Percentiles rank a stretch among this genome's conserved stretches.
Conservation (phyloP, 2,888 invertebrate species). For the Fragum whitleyi region DNA sequence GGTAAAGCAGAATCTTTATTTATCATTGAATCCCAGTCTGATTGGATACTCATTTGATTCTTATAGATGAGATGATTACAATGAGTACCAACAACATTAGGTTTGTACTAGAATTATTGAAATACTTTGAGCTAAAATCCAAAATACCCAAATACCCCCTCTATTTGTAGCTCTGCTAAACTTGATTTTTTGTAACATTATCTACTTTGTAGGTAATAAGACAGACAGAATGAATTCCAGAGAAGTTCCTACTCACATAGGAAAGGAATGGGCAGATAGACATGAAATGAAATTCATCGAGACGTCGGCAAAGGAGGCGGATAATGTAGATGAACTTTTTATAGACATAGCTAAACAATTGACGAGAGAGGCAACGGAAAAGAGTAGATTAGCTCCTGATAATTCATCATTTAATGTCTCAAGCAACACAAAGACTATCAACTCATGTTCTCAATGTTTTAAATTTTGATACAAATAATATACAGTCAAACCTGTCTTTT, state of each 20-base stretch:
- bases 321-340: conserved; percentile 98
- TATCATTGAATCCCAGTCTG: too few species aligned
- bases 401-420: conserved; percentile 52
- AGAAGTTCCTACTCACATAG: conserved; percentile 97
- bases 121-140: too few species aligned
- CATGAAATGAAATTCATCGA: conserved; percentile 98
- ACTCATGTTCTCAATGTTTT: conserved; percentile 68
- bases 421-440: conserved; percentile 64
- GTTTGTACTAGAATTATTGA: too few species aligned
- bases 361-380: conserved; percentile 79
- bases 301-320: conserved; percentile 98
- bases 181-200: too few species aligned
- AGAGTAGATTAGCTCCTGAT: conserved; percentile 67
- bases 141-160: too few species aligned
- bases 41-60: too few species aligned
- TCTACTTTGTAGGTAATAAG: conserved; percentile 92
- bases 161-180: too few species aligned
- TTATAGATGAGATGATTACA: too few species aligned
- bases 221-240: conserved; percentile 96
- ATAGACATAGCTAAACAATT: conserved; percentile 96
- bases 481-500: too few species aligned
- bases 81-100: too few species aligned
- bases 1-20: too few species aligned
- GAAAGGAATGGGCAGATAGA: conserved; percentile 96
- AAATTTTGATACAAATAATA: conserved; percentile 63